These are phyloP conservation scores for Diadophis punctatus DNA, from an alignment of 2,113 vertebrate species.

Conservation along the genomic window DNA sequence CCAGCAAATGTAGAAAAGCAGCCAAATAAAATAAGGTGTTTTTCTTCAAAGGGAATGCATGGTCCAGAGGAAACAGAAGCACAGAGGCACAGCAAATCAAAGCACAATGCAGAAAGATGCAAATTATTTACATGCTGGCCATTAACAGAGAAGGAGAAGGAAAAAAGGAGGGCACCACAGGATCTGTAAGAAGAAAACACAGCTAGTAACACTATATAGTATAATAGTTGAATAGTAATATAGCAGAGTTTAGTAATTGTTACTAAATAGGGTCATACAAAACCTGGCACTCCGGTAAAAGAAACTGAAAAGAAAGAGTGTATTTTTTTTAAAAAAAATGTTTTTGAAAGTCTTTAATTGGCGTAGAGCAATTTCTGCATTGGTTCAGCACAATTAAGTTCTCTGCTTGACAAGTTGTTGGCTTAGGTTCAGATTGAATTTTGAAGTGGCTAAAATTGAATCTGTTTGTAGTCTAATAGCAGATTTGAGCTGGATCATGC, in stretches of 20 bases:
- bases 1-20: background rate
- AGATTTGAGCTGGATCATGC: background rate
- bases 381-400: background rate
- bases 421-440: background rate
- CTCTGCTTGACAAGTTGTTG: background rate
- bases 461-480: background rate
- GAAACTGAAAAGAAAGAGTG: background rate
- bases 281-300: background rate
- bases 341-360: background rate
- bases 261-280: background rate
- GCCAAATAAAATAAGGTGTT: background rate
- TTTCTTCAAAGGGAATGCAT: background rate
- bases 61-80: background rate
- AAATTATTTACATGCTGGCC: background rate
- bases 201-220: background rate
- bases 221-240: background rate
- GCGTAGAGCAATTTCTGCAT: background rate
- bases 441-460: background rate
- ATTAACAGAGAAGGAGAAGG: background rate
- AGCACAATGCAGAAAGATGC: background rate
- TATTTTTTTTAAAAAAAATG: background rate
- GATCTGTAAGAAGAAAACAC: background rate
- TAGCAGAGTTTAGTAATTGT: background rate
- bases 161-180: background rate
- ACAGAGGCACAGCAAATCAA: background rate